Evolutionary conservation across 2,113 vertebrate genomes (phyloP).

Genomic region (Grammomys surdaster): DNA sequence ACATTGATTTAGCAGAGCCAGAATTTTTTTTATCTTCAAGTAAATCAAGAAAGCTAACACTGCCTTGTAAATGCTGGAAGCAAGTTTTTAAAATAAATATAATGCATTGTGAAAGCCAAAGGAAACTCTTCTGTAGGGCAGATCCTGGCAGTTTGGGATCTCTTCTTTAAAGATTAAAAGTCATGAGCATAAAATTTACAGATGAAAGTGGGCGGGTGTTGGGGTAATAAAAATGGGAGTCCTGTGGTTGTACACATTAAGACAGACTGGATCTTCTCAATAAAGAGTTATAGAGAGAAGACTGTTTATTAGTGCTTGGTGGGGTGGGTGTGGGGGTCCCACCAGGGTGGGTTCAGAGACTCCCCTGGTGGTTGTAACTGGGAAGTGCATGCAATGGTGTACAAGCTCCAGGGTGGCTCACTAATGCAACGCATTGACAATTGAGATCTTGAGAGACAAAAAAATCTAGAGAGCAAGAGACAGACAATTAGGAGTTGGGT

Average conservation of each 20-base stretch:
- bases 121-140: background rate
- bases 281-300: background rate
- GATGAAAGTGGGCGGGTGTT: background rate
- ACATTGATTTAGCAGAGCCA: background rate
- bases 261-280: background rate
- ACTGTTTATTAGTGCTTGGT: no score
- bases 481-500: background rate
- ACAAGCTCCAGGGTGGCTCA: background rate
- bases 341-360: background rate
- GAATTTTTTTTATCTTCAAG: constrained; percentile 25
- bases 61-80: constrained; percentile 45
- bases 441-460: background rate
- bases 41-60: constrained; percentile 45
- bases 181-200: background rate
- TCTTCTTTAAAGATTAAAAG: constrained; percentile 51
- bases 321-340: background rate
- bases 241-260: background rate
- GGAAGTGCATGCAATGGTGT: background rate
- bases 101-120: background rate
- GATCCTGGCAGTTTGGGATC: background rate
- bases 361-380: background rate
- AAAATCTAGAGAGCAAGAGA: background rate
- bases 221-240: background rate
- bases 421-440: background rate
- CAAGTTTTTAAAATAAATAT: constrained; percentile 14